Evolutionary conservation across 2,797 vertebrate species (phyloP).

Genomic region (Merluccius polli): DNA sequence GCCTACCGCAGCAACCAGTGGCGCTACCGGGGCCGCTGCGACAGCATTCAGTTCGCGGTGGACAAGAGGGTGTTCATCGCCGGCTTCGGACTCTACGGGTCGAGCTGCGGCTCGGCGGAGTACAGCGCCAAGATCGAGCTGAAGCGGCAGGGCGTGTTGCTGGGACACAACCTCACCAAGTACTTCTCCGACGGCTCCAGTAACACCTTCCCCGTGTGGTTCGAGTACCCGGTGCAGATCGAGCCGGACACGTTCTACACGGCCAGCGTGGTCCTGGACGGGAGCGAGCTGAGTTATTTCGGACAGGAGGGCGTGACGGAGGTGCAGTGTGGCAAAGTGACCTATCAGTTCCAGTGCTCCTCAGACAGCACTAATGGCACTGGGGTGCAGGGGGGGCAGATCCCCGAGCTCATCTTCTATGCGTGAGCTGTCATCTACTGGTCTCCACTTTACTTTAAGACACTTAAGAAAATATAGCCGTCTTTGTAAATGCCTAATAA

Average conservation of each 20-base stretch:
- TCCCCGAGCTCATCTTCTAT: conserved; percentile 97
- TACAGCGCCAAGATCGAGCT: conserved; percentile 97
- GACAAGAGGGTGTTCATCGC: conserved; percentile 95
- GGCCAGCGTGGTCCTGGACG: conserved; percentile 92
- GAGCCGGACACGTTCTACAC: conserved; percentile 98
- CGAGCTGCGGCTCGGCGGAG: conserved; percentile 94
- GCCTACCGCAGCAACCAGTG: conserved; percentile 98
- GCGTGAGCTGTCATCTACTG: conserved; percentile 70
- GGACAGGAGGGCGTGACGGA: conserved; percentile 99
- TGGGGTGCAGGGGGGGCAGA: conserved; percentile 95
- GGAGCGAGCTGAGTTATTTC: conserved; percentile 95
- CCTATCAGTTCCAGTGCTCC: conserved; percentile 97
- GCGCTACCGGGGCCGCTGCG: conserved; percentile 95
- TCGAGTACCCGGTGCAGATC: conserved; percentile 96
- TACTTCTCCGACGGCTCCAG: conserved; percentile 97
- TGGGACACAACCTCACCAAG: conserved; percentile 94
- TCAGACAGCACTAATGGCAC: conserved; percentile 98
- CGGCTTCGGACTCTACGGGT: conserved; percentile 93
- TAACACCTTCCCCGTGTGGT: conserved; percentile 96
- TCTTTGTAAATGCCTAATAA: conserved; percentile 32
- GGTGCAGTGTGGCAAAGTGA: conserved; percentile 96
- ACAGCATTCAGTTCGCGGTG: conserved; percentile 98
- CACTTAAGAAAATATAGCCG: neutral
- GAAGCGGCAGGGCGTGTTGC: conserved; percentile 88
- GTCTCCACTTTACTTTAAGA: conserved; percentile 15